Conservation (phyloP, 2,113 vertebrate species). For the Xenotilapia flavipinnis region DNA sequence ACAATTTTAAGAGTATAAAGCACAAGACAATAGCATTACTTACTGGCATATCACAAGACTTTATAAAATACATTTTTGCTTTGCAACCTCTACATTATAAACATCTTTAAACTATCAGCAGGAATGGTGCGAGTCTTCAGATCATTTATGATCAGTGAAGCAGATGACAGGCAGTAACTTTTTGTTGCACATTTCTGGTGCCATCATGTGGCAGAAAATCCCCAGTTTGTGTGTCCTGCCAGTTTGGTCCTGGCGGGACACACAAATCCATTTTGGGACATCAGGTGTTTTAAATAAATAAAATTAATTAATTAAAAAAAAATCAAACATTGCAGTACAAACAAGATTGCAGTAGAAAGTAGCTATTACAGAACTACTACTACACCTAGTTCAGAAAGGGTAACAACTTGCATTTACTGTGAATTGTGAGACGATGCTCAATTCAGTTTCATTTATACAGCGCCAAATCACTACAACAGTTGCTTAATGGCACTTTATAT, state of each 20-base stretch:
- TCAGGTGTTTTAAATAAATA: background rate
- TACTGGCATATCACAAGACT: background rate
- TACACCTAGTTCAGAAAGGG: background rate
- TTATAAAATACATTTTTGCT: fast-evolving
- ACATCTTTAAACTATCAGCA: background rate
- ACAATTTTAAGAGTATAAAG: background rate
- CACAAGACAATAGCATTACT: background rate
- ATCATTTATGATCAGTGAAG: background rate
- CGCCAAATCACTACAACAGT: background rate
- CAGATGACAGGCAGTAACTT: background rate
- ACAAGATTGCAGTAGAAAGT: background rate
- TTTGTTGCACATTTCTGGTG: background rate
- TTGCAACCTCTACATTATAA: background rate
- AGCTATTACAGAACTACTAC: background rate
- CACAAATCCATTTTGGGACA: background rate
- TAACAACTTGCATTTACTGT: background rate
- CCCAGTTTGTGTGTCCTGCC: background rate
- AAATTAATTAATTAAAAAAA: fast-evolving
- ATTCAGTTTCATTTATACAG: background rate
- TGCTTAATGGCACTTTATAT: fast-evolving
- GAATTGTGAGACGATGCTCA: background rate
- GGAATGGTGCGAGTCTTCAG: background rate
- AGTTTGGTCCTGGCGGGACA: fast-evolving
- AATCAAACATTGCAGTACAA: background rate
- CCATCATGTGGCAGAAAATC: background rate